phyloP scores from a whole-genome alignment of 2,888 invertebrate species.

The Opisthograptis luteolata region DNA sequence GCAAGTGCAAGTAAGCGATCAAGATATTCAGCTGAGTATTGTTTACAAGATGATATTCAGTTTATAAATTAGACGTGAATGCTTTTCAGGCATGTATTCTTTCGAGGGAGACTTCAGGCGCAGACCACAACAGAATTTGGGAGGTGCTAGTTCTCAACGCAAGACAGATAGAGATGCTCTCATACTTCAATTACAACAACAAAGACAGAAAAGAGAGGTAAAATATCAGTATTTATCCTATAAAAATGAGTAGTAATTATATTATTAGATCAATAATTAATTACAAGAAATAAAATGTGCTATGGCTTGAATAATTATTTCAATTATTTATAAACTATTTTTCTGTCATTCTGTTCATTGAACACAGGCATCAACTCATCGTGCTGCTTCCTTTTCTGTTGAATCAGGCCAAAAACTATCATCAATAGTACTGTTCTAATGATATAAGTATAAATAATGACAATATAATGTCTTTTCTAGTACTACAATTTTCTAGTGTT shows the following conservation, averaged over 20 bases:
- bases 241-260: too few species aligned
- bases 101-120: constrained; percentile 96
- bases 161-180: constrained; percentile 87
- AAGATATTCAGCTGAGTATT: constrained; percentile 63
- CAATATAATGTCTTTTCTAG: too few species aligned
- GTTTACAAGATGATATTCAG: constrained; percentile 54
- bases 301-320: too few species aligned
- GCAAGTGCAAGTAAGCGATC: constrained; percentile 26
- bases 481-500: too few species aligned
- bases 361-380: too few species aligned
- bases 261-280: constrained; percentile 5
- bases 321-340: too few species aligned
- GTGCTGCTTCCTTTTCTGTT: too few species aligned
- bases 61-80: constrained; percentile 8
- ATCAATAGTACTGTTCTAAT: too few species aligned
- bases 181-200: constrained; percentile 92
- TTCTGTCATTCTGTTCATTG: too few species aligned
- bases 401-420: too few species aligned
- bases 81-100: constrained; percentile 84
- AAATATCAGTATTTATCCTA: constrained; percentile 31
- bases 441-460: too few species aligned
- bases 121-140: constrained; percentile 94
- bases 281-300: constrained; percentile 29
- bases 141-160: constrained; percentile 92
- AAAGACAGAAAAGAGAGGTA: constrained; percentile 94